Evolutionary conservation across 2,888 invertebrate genomes (phyloP).

Genomic region (Octodonta nipae): DNA sequence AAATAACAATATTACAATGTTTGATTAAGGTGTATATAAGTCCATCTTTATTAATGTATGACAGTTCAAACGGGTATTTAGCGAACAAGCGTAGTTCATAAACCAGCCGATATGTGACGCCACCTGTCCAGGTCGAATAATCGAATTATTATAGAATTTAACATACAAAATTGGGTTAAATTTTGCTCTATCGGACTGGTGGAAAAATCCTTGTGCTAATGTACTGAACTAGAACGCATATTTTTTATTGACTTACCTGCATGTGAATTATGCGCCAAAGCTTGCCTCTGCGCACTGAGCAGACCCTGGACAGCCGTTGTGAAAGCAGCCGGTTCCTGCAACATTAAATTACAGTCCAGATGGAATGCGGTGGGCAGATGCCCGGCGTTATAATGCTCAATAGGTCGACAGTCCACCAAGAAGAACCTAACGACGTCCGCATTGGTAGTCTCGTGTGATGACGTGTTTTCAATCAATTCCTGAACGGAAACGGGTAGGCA

Average conservation of each 20-base stretch:
- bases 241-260: conserved; percentile 49
- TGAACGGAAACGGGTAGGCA: conserved; percentile 93
- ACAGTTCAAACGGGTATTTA: too few relatives aligned
- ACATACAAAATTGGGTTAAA: too few relatives aligned
- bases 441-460: conserved; percentile 44
- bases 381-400: conserved; percentile 92
- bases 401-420: conserved; percentile 90
- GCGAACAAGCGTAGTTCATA: too few relatives aligned
- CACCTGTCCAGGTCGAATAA: too few relatives aligned
- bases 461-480: conserved; percentile 76
- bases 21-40: too few relatives aligned
- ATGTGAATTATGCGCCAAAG: conserved; percentile 71
- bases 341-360: conserved; percentile 90
- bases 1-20: too few relatives aligned
- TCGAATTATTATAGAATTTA: too few relatives aligned
- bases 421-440: conserved; percentile 68
- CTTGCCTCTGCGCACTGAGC: conserved; percentile 76
- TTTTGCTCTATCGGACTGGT: too few relatives aligned
- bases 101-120: too few relatives aligned
- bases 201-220: too few relatives aligned
- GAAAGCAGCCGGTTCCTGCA: conserved; percentile 91
- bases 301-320: conserved; percentile 86
- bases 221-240: too few relatives aligned
- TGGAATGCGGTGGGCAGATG: conserved; percentile 96
- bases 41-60: too few relatives aligned